phyloP scores from a whole-genome alignment of 2,888 invertebrate genomes.

The Frankliniella fusca region DNA sequence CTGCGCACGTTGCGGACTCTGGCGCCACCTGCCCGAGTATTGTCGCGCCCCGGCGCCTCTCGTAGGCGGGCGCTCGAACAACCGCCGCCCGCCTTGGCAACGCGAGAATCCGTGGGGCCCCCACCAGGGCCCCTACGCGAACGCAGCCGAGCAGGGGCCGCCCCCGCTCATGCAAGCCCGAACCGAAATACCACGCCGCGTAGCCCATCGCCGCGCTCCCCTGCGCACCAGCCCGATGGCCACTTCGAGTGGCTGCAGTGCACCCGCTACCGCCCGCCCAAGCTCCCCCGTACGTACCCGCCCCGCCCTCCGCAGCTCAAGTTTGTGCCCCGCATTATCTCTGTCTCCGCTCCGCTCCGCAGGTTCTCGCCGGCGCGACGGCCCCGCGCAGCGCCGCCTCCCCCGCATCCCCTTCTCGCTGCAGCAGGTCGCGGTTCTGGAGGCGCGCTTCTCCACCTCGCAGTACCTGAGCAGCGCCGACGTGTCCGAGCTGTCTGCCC shows the following conservation, averaged over 20 bases:
- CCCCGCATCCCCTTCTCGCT: conserved; percentile 71
- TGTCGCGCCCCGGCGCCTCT: too few species aligned
- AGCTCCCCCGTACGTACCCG: conserved; percentile 59
- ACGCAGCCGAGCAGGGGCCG: too few species aligned
- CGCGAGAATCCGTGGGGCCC: too few species aligned
- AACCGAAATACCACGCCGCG: too few species aligned
- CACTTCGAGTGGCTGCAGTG: conserved; percentile 61
- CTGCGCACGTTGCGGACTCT: too few species aligned
- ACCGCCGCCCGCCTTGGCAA: too few species aligned
- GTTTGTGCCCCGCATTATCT: background rate
- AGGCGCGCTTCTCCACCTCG: conserved; percentile 62
- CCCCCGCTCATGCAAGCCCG: too few species aligned
- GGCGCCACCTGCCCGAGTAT: too few species aligned
- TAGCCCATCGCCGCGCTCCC: conserved; percentile 30
- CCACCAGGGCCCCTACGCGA: too few species aligned
- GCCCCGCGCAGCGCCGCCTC: conserved; percentile 54
- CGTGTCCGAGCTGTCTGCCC: conserved; percentile 58
- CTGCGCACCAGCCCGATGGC: background rate
- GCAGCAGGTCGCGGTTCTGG: conserved; percentile 62
- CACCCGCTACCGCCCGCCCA: conserved; percentile 68
- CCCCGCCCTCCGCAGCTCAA: background rate
- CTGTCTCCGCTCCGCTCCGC: conserved; percentile 22
- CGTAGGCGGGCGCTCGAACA: too few species aligned
- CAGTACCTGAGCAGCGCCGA: conserved; percentile 69
- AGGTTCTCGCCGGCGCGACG: conserved; percentile 46